Evolutionary conservation across 2,113 vertebrate species (phyloP), one percentile per base, ranked within the genome.

Genomic region (Oreochromis aureus): DNA sequence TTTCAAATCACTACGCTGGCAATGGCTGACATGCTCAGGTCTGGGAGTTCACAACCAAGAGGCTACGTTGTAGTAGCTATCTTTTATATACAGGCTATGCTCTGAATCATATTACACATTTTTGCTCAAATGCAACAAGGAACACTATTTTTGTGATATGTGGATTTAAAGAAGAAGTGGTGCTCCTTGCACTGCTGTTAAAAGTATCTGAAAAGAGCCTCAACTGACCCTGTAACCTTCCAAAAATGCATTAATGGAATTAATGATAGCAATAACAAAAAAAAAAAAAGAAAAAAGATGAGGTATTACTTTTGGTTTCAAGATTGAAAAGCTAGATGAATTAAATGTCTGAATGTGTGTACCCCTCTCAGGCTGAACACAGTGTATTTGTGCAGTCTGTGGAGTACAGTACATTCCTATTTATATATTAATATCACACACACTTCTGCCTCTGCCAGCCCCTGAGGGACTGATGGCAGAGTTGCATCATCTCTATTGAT

Each of bases 401-500:
- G 22, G 6, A 22, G 34, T 24, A 55, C 71, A 46, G 39, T 54
- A 7, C 18, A 32, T 18, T 27, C 27, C 18, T 82, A 59, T 54
- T 63, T 80, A 48, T 80, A 19, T 27, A 54, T 58, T 9, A 32
- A 79, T 56, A 54, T 76, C 89, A 83, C 55, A 44, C 76, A 32
- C 34, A 15, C 46, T 46, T 54, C 18, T 46, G 56, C 18, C 36
- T 59, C 63, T 54, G 44, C 22, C 16, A 5, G 16, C 30, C 86
- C 85, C 71, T 1, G 18, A 76, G 82, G 73, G 81, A 85, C 87
- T 22, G n/a, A 53, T 85, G 88, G 89, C 82, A 63, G 66, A 51
- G 69, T 87, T 84, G 81, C 89, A 89, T 89, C 86, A 86, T 88
- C 53, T 6, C 22, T 86, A 91, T 90, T 39, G 88, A 92, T 90